These are phyloP conservation scores for Camponotus pennsylvanicus DNA, from an alignment of 1,140 invertebrate species.

Conservation along the genomic window DNA sequence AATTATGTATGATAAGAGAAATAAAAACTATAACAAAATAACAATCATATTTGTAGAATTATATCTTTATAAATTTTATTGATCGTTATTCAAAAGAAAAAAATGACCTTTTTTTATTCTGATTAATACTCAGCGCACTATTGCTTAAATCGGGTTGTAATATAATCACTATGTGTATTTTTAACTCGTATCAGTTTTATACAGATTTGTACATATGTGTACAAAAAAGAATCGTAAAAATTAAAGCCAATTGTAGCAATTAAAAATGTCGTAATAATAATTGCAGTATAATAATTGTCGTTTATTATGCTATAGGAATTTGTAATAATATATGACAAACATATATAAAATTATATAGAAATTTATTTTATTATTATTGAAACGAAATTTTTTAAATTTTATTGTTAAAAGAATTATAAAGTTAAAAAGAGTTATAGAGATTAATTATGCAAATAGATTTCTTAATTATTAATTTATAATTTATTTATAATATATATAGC, in stretches of 20 bases:
- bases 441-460: background rate
- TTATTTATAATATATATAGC: background rate
- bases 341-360: background rate
- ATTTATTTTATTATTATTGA: background rate
- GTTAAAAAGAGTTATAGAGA: background rate
- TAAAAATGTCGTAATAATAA: background rate
- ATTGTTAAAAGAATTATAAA: too few species aligned
- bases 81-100: background rate
- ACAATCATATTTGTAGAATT: background rate
- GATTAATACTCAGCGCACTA: background rate
- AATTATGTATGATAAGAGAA: background rate
- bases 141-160: background rate
- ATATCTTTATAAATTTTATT: background rate
- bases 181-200: background rate
- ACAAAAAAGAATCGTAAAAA: background rate
- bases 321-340: background rate
- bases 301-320: background rate
- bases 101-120: background rate
- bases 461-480: background rate
- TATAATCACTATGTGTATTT: background rate
- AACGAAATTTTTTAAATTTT: background rate
- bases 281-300: too few species aligned
- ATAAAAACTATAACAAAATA: background rate
- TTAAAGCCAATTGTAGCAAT: background rate
- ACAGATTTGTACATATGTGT: background rate